Base-by-base conservation (phyloP, 2,797 vertebrate genomes). In the Micropoecilia bifurca region DNA sequence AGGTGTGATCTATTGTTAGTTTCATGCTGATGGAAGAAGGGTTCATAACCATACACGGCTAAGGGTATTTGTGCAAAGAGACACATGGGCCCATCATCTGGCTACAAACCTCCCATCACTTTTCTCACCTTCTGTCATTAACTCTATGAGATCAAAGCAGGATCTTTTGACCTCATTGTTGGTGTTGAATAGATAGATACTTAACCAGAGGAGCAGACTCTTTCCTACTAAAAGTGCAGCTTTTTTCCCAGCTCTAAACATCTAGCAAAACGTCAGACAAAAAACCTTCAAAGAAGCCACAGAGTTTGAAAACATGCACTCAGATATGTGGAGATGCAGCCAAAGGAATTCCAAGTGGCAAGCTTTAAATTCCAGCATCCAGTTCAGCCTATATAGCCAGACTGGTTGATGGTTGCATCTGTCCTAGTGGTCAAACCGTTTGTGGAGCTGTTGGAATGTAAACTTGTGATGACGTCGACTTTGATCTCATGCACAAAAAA, bases 1-100 rank as follows among this genome's bases (percentile, higher is more conserved):
- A 95, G 95, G 94, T 95, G 94, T 81, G 90, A 79, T 79, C 93
- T 94, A 94, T 94, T 95, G 94, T 94, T 94, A 92, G 93, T 48
- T 73, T 78, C 85, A 74, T 63, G 76, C 68, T 83, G 86, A 88
- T 46, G 69, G 76, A 69, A 83, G 77, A 83, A 41, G 80, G 79
- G 71, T 71, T 63, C 78, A 83, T 75, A 80, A 82, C 90, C 92
- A 92, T 92, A 92, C 86, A 93, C 16, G 71, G 89, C 72, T 73
- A 81, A 75, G 79, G 87, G 83, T 78, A 77, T 88, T 80, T 82
- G 76, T 71, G 71, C 76, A 78, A 87, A 79, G 73, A 69, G 50
- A 63, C 73, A 63, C 86, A 74, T 48, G 63, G 45, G 78, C 43
- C 47, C 74, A 63, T 79, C 48, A 33, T 73, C 55, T 69, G 76